phyloP scores from a whole-genome alignment of 2,113 vertebrate genomes.

The Jaculus jaculus region DNA sequence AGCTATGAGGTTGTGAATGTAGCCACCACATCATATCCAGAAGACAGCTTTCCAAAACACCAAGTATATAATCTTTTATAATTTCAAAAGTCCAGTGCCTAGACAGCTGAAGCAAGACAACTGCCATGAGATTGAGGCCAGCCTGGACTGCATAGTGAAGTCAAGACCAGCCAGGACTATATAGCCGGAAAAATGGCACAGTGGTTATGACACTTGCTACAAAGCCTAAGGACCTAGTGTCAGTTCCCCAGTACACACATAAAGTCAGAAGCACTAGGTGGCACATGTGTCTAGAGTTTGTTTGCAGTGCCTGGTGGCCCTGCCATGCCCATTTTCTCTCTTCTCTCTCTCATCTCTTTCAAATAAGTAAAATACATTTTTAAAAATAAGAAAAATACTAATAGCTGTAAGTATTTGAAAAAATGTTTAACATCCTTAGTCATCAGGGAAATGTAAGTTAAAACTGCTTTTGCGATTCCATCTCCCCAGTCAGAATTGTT shows the following conservation, averaged over 20 bases:
- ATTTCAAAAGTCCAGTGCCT: not conserved
- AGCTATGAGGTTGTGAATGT: too few species aligned
- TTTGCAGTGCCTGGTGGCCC: too few species aligned
- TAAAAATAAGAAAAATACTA: not conserved
- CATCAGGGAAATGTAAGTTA: not conserved
- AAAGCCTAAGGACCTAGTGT: too few species aligned
- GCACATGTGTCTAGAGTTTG: too few species aligned
- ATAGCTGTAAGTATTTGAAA: not conserved
- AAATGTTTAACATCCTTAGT: not conserved
- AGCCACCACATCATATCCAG: too few species aligned
- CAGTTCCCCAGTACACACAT: too few species aligned
- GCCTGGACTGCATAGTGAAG: not conserved
- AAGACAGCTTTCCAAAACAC: too few species aligned
- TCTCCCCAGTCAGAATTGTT: not conserved
- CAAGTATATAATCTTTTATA: not conserved
- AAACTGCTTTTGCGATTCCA: not conserved
- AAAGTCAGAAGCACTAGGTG: too few species aligned
- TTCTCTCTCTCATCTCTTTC: too few species aligned
- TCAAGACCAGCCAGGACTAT: not conserved
- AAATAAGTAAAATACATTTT: too few species aligned
- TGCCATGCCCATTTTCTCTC: too few species aligned
- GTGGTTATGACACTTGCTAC: too few species aligned
- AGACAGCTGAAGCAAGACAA: not conserved
- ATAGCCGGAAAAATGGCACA: not conserved
- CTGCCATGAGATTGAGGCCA: not conserved